Evolutionary conservation across 2,888 invertebrate species (phyloP), one percentile per base, ranked within the genome.

Genomic region (Orthosia gothica): DNA sequence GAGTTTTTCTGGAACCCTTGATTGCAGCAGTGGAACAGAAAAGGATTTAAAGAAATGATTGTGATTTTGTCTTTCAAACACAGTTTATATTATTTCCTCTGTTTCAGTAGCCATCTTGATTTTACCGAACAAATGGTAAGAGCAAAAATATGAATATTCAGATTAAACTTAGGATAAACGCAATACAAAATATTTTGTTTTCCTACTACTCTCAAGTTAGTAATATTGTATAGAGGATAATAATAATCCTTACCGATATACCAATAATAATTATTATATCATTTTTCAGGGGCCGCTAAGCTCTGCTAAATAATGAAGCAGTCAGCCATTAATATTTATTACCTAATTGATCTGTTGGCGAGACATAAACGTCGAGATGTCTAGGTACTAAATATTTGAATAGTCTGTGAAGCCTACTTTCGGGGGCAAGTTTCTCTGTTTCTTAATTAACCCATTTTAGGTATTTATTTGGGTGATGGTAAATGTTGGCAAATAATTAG

Each of bases 271-370:
- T 58, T 52, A 68, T 54, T 58, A 50, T 52, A 49, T 50, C 16
- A 67, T 67, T 54, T 74, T 66, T 74, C 49, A 50, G 40, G 5
- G 47, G 57, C 20, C 18, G 45, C 47, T 67, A 80, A 20, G 55
- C 59, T 40, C 20, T 49, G 57, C 55, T 61, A 26, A 81, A 68
- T 64, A 59, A 59, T 57, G 20, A 26, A 74, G 47, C 49, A 73
- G 59, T 45, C 59, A 50, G 59, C 32, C 16, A 74, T 61, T 61
- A 59, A 52, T 75, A 65, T 62, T 57, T 69, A 81, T 50, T 58
- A 13, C n/a, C 16, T 52, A 74, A 58, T 63, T 66, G 52, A 80
- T 80, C 50, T 58, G 57, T 57, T 26, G 18, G 18, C 18, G 12
- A n/a, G 18, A 50, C 45, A 62, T 72, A 65, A 71, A 72, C 50